Evolutionary conservation across 2,797 vertebrate species (phyloP).

Genomic region (Heliangelus exortis): DNA sequence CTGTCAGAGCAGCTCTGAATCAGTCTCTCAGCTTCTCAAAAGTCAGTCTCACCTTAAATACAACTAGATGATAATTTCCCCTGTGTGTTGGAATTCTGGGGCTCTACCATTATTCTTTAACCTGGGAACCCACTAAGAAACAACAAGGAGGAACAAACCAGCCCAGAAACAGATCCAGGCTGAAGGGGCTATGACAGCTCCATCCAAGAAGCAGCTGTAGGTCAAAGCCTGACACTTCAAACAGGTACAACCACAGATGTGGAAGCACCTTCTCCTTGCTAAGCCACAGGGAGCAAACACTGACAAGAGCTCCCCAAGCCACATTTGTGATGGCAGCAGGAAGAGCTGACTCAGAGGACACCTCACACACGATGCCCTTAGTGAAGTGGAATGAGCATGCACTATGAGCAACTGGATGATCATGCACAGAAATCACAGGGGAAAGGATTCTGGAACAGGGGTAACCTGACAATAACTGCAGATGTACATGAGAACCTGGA

Average conservation of each 20-base stretch:
- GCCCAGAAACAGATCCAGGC: neutral
- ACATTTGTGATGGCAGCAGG: fast-evolving
- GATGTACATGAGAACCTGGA: neutral
- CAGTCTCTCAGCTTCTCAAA: neutral
- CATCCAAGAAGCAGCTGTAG: neutral
- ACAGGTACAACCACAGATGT: neutral
- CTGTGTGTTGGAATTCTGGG: neutral
- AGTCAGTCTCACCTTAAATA: neutral
- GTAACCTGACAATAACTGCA: neutral
- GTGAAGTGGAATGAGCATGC: neutral
- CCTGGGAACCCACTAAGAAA: neutral
- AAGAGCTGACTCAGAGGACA: slow-evolving; percentile 17
- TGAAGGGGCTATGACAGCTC: neutral
- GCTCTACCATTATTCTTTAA: neutral
- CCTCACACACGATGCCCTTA: neutral
- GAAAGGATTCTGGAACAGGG: neutral
- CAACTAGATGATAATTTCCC: neutral
- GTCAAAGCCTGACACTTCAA: neutral
- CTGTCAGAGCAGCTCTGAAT: neutral
- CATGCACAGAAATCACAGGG: neutral
- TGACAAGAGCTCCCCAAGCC: fast-evolving
- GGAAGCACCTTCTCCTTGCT: fast-evolving
- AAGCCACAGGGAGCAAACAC: neutral
- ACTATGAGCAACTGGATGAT: neutral
- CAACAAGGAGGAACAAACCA: neutral